Base-by-base conservation (phyloP, 2,113 vertebrate species). In the Pandion haliaetus region DNA sequence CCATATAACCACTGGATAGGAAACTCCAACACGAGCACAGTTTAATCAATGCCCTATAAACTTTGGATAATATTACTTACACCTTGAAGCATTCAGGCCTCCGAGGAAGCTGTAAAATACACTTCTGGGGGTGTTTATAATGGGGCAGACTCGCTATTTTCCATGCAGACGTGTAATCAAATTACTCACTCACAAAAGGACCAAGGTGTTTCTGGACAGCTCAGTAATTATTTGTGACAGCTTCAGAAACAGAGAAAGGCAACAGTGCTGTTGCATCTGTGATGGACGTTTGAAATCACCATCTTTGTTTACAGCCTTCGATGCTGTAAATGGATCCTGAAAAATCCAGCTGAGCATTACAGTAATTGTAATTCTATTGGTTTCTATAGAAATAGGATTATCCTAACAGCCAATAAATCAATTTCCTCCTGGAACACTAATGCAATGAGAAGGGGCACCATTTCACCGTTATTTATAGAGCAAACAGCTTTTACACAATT, bases 401-500 rank as follows among this genome's bases (percentile, higher is more conserved):
- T 57, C 65, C 87, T 91, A 97, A 95, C 84, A 91, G 93, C 91
- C 89, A 91, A 96, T 96, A 96, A 96, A 96, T 83, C 92, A 54
- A 76, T 83, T 90, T 89, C 91, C 66, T 90, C 47, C 61, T 73
- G 49, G 50, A 86, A 86, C 36, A 82, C 47, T 70, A 72, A 85
- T 42, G 82, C 81, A 86, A 80, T 40, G 91, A 91, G 95, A 97
- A 94, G 82, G 90, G 71, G 71, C 17, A 55, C 42, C 49, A 23
- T 89, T 97, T 86, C 80, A 72, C 59, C 2, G 19, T 95, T 96
- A 95, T 93, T 95, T 96, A 96, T 90, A 89, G 69, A 96, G 88
- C 86, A 94, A 94, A 96, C 77, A 88, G 92, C 93, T 96, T 97
- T 96, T 94, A 93, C 71, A 83, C 88, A 91, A 92, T 95, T 96